A percentile compares a stretch with the other conserved stretches of the same genome.
phyloP scores from a whole-genome alignment of 2,113 vertebrate species.

The Odontophorus gujanensis region DNA sequence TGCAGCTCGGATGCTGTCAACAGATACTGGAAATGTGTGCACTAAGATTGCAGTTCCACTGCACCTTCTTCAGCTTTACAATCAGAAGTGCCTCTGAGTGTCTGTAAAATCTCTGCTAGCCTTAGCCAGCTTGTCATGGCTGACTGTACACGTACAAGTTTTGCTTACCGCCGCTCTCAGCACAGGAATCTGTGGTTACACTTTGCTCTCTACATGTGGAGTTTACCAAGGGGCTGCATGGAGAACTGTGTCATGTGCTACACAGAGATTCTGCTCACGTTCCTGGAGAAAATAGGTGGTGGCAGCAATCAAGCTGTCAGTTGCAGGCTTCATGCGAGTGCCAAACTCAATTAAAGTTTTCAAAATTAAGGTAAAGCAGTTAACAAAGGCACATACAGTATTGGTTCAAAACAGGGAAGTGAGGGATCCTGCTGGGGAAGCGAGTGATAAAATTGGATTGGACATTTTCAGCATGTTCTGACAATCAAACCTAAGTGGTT shows the following conservation, averaged over 20 bases:
- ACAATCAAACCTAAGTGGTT: not conserved
- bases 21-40: not conserved
- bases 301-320: not conserved
- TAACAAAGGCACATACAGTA: not conserved
- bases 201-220: not conserved
- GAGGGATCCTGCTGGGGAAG: not conserved
- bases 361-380: not conserved
- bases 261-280: not conserved
- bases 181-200: not conserved
- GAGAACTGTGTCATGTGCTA: not conserved
- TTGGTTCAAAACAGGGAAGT: not conserved
- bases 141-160: not conserved
- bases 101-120: not conserved
- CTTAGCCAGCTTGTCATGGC: not conserved
- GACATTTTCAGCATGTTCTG: not conserved
- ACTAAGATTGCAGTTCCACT: not conserved
- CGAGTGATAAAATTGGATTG: not conserved
- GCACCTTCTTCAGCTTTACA: not conserved
- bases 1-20: not conserved
- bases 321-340: not conserved
- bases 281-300: not conserved
- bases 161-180: not conserved
- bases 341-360: conserved; percentile 1
- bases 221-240: accelerated
- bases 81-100: not conserved